Evolutionary conservation across 2,888 invertebrate genomes (phyloP), one percentile per base, ranked within the genome.

Genomic region (Torymus texanus): DNA sequence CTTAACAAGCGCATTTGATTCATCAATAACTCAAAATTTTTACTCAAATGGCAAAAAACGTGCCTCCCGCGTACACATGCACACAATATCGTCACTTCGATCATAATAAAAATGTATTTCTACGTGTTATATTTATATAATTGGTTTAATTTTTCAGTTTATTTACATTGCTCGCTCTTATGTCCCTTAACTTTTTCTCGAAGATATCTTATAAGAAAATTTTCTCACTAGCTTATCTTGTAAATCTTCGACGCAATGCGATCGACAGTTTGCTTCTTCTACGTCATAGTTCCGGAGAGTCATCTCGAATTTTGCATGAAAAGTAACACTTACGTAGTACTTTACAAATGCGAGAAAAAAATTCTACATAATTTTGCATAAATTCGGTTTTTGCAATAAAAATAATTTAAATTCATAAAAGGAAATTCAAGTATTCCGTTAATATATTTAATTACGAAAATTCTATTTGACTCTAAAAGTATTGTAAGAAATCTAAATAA

Each of bases 101-200:
- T 74, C 51, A 63, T 63, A 78, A 76, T 70, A 76, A 76, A 75
- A 68, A 16, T 8, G 24, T 62, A 73, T 62, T 50, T 66, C 12
- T 68, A 58, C 74, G n/a, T 4, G 41, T 55, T 29, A 58, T 61
- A 63, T 65, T 63, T 63, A 70, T 73, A 70, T 75, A 8, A 14
- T 63, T 56, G 56, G 18, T 16, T 62, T 68, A 41, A 41, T 65
- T 16, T 71, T 58, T 65, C 41, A 50, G 1, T 73, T 73, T 79
- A 79, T 79, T 79, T 79, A 79, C 79, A 79, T 66, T 66, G 56
- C 77, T 77, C 58, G 56, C 58, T 71, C 14, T 65, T 51, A 56
- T 62, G 73, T 2, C 62, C 12, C 62, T 68, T 78, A 78, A 78
- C 55, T 51, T 61, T 70, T 59, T 70, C 10, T 56, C 10, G 55